These are phyloP conservation scores for Elephas maximus DNA, from an alignment of 2,113 vertebrate genomes.

Conservation along the genomic window DNA sequence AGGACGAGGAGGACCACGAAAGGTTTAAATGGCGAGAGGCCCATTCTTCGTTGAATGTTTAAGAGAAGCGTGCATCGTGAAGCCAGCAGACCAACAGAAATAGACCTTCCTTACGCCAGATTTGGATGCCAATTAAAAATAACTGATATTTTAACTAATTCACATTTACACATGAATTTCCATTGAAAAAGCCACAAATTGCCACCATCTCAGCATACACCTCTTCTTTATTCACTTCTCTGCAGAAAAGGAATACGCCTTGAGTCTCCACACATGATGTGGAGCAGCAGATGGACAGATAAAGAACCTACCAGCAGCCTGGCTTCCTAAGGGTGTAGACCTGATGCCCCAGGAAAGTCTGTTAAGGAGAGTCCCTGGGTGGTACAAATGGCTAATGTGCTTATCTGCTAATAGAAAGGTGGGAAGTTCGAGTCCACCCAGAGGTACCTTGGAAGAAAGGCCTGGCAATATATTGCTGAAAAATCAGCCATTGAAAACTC, in stretches of 20 bases:
- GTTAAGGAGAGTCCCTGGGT: background rate
- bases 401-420: background rate
- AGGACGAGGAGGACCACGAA: background rate
- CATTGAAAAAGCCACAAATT: conserved; percentile 48
- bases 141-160: conserved; percentile 24
- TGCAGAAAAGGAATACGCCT: background rate
- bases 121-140: conserved; percentile 52
- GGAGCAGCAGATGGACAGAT: background rate
- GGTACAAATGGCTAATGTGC: background rate
- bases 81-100: background rate
- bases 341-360: background rate
- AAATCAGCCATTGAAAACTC: too few species aligned
- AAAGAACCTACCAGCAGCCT: background rate
- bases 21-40: background rate
- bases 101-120: background rate
- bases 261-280: accelerated
- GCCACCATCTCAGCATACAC: background rate
- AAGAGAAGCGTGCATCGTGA: background rate
- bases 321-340: background rate
- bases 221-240: background rate
- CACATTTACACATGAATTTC: conserved; percentile 16
- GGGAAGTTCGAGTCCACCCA: background rate
- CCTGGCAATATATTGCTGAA: too few species aligned
- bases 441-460: background rate
- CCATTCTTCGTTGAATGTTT: background rate